Base-by-base conservation (phyloP, 2,113 vertebrate genomes). In the Ageneiosus marmoratus region DNA sequence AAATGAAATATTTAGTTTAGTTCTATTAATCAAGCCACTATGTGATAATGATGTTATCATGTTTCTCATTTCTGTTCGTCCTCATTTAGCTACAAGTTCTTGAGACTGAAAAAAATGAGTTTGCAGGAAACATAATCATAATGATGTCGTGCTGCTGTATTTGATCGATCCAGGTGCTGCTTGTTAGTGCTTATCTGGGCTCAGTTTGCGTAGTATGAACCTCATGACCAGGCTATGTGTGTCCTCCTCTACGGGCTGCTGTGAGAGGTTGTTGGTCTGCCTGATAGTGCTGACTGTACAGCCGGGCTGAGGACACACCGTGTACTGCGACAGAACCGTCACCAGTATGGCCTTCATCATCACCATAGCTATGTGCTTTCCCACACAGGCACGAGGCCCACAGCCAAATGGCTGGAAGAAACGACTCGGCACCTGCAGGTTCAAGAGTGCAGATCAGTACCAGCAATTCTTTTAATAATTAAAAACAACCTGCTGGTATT, bases 351-450 rank as follows among this genome's bases (percentile, higher is more conserved):
- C 94, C 89, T 99, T 99, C 95, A 98, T 97, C 98, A 99, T 99
- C 53, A 97, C 96, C 97, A 97, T 97, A 88, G 97, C 95, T 3
- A 98, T 96, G 84, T 97, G 97, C 87, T 99, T 99, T 12, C 98
- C 98, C 34, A 96, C 97, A 1, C 97, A 99, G 77, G 94, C 93
- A 0, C 98, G 95, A 20, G 97, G 97, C 11, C 98, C 97, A 0
- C 95, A 97, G 9, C 98, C 98, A 62, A 99, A 99, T 0, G 97
- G 97, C 44, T 99, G 98, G 88, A 98, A 99, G 88, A 95, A 98
- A 53, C 96, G 96, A 3, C 91, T 95, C 48, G 97, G 98, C 82
- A 99, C 98, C 98, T 99, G 88, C 9, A 15, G 69, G 37, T 65
- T 50, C 15, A 67, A 20, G 20, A 24, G 29, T 75, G 9, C 7